Base-by-base conservation (phyloP, 2,888 invertebrate genomes). In the Acleris laterana region DNA sequence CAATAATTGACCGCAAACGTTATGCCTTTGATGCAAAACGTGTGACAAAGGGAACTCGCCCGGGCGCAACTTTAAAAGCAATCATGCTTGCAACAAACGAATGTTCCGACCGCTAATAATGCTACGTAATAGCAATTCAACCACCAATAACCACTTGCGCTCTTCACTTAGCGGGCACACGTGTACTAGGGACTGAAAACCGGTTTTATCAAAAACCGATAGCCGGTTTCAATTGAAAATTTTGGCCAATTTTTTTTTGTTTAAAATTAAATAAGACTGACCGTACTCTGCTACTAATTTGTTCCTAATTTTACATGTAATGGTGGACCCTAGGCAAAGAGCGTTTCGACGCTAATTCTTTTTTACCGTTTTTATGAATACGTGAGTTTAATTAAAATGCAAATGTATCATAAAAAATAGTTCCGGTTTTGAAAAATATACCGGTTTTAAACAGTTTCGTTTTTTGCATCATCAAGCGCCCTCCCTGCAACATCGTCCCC, bases 251-350 rank as follows among this genome's bases (percentile, higher is more conserved):
- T 11, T 3, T 0, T 11, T 3, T 9, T 32, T 38, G 32, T 38
- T 13, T 11, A 38, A 38, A 38, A 32, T 9, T 9, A 9, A 90
- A 92, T 91, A 90, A 90, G 89, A 85, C 82, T 83, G 76, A 77
- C 78, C 77, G 76, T 82, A 82, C 84, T 80, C 83, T 82, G 82
- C 82, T 85, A 88, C 89, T 89, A 87, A 90, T 89, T 89, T 87
- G 89, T 88, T 88, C 85, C 87, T 90, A 88, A 90, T 90, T 87
- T 86, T 85, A 82, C 84, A 83, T 85, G 89, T 86, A 89, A 88
- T 89, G 85, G 84, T 82, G 57, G 57, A 51, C 11, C 11, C 66
- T 62, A 62, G 55, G 57, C 57, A 57, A 62, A 62, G 61, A 66
- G 61, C 65, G 52, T 66, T 66, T 61, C 51, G 48, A 28, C 19